Evolutionary conservation across 1,140 invertebrate genomes (phyloP).

Genomic region (Sipha flava): DNA sequence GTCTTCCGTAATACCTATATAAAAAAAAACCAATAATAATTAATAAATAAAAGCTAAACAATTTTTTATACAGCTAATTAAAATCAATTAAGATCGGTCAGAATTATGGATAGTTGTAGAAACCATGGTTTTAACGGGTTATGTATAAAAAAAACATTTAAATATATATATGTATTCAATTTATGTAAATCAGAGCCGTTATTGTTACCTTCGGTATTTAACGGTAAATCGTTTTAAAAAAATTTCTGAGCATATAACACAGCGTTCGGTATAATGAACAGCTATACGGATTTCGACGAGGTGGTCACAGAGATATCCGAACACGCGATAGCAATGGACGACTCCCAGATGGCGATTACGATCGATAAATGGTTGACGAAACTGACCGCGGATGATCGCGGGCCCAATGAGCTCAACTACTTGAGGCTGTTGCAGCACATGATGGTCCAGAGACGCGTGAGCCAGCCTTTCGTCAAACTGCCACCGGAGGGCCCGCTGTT

Average conservation of each 20-base stretch:
- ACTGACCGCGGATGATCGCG: background rate
- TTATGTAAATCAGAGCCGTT: too few relatives aligned
- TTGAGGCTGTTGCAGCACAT: background rate
- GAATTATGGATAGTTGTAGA: too few relatives aligned
- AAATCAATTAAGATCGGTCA: too few relatives aligned
- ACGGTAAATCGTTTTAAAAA: too few relatives aligned
- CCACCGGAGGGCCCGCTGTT: background rate
- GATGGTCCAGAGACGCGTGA: background rate
- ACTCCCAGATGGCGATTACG: background rate
- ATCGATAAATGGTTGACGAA: background rate
- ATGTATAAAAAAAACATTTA: too few relatives aligned
- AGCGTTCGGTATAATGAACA: background rate
- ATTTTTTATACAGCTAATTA: too few relatives aligned
- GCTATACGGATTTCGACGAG: background rate
- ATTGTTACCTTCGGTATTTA: too few relatives aligned
- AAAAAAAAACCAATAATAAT: too few relatives aligned
- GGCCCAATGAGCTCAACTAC: background rate
- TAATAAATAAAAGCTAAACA: too few relatives aligned
- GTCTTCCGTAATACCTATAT: too few relatives aligned
- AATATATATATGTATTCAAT: too few relatives aligned
- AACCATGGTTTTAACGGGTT: too few relatives aligned
- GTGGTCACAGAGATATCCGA: background rate
- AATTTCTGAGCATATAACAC: background rate
- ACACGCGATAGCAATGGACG: background rate
- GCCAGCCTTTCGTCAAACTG: background rate